Conservation (phyloP, 1,140 invertebrate species). For the Conus ventricosus region DNA sequence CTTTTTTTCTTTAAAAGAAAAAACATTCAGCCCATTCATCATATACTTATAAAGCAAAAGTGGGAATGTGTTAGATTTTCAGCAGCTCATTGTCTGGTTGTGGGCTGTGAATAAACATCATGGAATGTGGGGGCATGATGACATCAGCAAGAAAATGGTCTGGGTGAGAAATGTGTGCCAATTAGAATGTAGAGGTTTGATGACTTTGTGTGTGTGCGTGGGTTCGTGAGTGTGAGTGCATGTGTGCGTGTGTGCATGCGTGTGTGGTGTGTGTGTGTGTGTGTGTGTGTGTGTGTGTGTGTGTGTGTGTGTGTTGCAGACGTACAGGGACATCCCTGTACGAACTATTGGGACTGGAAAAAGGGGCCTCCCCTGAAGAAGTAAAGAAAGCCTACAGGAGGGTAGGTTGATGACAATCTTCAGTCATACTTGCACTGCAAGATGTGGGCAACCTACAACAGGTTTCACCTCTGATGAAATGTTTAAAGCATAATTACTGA, state of each 20-base stretch:
- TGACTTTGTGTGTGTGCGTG: conserved; percentile 15
- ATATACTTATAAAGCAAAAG: too few relatives aligned
- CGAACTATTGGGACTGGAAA: conserved; percentile 64
- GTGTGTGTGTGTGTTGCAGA: conserved; percentile 4
- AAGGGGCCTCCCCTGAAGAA: conserved; percentile 64
- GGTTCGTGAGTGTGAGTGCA: conserved; percentile 2
- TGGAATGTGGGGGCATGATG: too few relatives aligned
- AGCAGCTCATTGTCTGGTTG: too few relatives aligned
- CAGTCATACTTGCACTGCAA: not conserved
- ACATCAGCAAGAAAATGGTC: too few relatives aligned
- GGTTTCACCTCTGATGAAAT: not conserved
- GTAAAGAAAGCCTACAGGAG: conserved; percentile 72
- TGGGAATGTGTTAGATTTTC: too few relatives aligned
- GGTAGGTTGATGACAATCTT: conserved; percentile 48
- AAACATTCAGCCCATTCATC: too few relatives aligned
- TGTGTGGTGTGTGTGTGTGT: not conserved
- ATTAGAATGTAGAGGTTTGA: too few relatives aligned
- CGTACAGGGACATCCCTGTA: conserved; percentile 64
- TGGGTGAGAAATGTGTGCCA: too few relatives aligned
- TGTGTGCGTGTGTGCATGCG: not conserved
- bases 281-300: not conserved
- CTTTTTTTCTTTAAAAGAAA: too few relatives aligned
- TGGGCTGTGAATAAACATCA: too few relatives aligned
- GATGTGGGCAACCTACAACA: not conserved
- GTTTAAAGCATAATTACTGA: not conserved